Evolutionary conservation across 2,797 vertebrate genomes (phyloP), one percentile per base, ranked within the genome.

Genomic region (Gymnoscopelus braueri): DNA sequence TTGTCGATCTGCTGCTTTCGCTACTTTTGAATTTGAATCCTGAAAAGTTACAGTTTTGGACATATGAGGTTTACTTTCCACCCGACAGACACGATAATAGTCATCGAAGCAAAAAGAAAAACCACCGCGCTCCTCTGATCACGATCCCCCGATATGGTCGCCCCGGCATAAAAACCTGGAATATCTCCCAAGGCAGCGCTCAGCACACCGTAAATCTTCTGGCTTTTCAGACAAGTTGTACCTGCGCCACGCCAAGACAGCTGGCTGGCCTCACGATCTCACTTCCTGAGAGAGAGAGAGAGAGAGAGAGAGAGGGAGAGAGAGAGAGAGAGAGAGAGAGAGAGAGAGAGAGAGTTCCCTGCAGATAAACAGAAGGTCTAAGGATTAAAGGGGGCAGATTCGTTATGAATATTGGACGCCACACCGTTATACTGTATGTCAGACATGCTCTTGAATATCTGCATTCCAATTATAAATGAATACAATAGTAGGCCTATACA

Each of bases 241-340:
- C 71, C 82, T 77, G 19, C 19, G 19, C 19, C 19, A 19, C 19
- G 19, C 19, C 19, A 19, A 19, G 19, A 19, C 19, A 19, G 74
- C 81, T 77, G 87, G 49, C 56, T 67, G 72, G 74, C 74, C 65
- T 60, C 69, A 12, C 50, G 75, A 81, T 65, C 74, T 78, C 60
- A 13, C 60, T 63, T 65, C 71, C 71, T 73, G 65, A 71, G 64
- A 12, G 54, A 61, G 14, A 7, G 55, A n/a, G 19, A 1, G 19
- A 19, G 19, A 19, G 19, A 19, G 19, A 19, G 19, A 19, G 19
- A 19, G 19, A 19, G 19, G 1, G 19, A 19, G 19, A 19, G 19
- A 19, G 19, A 19, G 19, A 19, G 19, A 19, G 19, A 19, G 19
- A 19, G 19, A 19, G 19, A 19, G 19, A 19, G 19, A 19, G 19